A percentile compares a stretch with the other conserved stretches of the same genome.
Conservation (phyloP, 2,888 invertebrate species). For the Lymantria monacha region DNA sequence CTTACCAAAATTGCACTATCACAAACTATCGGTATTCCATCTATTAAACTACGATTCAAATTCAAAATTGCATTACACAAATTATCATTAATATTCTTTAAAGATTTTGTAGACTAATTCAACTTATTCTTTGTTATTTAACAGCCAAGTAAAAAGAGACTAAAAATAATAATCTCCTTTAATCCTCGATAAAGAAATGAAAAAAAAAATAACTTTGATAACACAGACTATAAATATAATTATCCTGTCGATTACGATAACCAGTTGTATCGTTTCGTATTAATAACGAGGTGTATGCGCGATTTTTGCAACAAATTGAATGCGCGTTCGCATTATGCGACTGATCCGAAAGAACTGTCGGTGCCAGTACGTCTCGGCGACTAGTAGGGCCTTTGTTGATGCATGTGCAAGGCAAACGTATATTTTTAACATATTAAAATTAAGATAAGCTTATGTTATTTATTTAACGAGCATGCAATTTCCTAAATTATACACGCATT, state of each 20-base stretch:
- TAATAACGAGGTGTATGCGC: conserved; percentile 9
- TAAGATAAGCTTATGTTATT: conserved; percentile 28
- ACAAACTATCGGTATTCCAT: too few species aligned
- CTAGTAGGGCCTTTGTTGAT: conserved; percentile 59
- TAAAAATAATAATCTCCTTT: not conserved
- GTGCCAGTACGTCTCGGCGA: conserved; percentile 65
- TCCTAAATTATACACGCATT: conserved; percentile 10
- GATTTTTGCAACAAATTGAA: conserved; percentile 13
- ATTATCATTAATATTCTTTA: conserved; percentile 38
- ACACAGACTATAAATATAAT: conserved; percentile 10
- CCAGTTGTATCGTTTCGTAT: not conserved
- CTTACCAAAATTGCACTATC: too few species aligned
- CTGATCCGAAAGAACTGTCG: conserved; percentile 72
- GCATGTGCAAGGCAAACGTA: conserved; percentile 30
- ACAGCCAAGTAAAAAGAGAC: conserved; percentile 5
- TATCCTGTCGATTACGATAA: conserved; percentile 2
- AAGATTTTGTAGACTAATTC: conserved; percentile 23
- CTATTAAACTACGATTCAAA: too few species aligned
- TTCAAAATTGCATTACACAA: conserved; percentile 31
- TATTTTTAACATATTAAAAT: conserved; percentile 22
- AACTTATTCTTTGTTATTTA: conserved; percentile 36
- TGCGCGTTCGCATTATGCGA: conserved; percentile 59
- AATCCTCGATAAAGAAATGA: not conserved
- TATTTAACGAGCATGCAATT: conserved; percentile 19
- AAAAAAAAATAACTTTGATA: conserved; percentile 6